These are phyloP conservation scores for Phalacrocorax brasilianus DNA, from an alignment of 2,113 vertebrate species.

Conservation along the genomic window DNA sequence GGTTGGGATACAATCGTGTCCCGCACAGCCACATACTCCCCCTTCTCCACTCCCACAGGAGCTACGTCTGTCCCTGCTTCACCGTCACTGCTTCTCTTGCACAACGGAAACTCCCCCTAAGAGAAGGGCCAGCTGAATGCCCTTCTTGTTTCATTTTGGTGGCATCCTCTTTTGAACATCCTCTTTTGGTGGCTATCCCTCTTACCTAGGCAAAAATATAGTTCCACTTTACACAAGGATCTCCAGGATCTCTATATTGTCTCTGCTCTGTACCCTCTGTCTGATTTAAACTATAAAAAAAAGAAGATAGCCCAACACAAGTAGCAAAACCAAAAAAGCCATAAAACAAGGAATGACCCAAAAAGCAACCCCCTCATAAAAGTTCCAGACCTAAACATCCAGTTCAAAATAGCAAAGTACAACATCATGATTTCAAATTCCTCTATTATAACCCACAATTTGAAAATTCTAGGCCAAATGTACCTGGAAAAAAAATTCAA, in stretches of 20 bases:
- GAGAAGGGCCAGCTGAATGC: background rate
- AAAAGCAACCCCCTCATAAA: background rate
- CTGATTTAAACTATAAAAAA: background rate
- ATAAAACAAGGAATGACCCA: rapidly evolving
- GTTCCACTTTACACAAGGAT: background rate
- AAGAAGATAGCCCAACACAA: background rate
- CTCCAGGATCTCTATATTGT: background rate
- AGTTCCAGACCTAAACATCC: background rate
- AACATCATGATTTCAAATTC: background rate
- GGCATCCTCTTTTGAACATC: background rate
- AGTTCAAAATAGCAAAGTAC: background rate
- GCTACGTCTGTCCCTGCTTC: background rate
- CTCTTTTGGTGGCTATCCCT: background rate
- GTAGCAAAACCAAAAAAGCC: background rate
- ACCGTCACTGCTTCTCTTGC: background rate
- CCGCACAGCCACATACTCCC: background rate
- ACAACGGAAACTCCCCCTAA: background rate
- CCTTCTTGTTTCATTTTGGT: background rate
- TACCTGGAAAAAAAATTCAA: background rate
- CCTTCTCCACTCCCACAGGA: background rate
- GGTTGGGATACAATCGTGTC: background rate
- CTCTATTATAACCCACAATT: background rate
- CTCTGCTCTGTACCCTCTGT: background rate
- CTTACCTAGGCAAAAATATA: background rate
- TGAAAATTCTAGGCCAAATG: background rate